Evolutionary conservation across 2,888 invertebrate species (phyloP), one percentile per base, ranked within the genome.

Genomic region (Meloe dianella): DNA sequence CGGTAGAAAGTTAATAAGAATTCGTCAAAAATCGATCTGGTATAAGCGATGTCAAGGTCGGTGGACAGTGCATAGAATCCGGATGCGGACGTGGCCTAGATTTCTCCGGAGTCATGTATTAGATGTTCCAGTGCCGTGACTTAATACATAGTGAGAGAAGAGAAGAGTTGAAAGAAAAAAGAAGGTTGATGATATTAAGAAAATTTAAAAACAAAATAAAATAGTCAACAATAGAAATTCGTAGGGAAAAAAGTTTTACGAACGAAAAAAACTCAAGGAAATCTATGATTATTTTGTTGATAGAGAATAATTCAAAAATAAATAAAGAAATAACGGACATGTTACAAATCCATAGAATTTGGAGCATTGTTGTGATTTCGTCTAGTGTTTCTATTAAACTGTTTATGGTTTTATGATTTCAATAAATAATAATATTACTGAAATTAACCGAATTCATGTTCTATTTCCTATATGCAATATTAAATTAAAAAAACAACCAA

Each of bases 51-150:
- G 73, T 73, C 74, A 74, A 74, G 74, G 74, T 73, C 74, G 72
- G 67, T 71, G 70, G 72, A 70, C 70, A 72, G 73, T 72, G 73
- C 71, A 74, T 72, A 74, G 73, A 74, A 69, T 74, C 74, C 73
- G 74, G 74, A 74, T 74, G 68, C 73, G 72, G 72, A 74, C 69
- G 60, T 72, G 73, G 64, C 74, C 74, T 68, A 72, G 74, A 74
- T 74, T 74, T 74, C 73, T 73, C 74, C 61, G 29, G 67, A 60
- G 62, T 47, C 61, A 61, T 70, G 68, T 70, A 69, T 71, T 71
- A 69, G 69, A 69, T 71, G 69, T 69, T 71, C 66, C 65, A 68
- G 60, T 66, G 63, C 67, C 71, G 69, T 71, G 65, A 71, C 67
- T 69, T 62, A 38, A 63, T 65, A 60, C n/a, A 41, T 63, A 61